Percentiles rank a stretch among this genome's conserved stretches.
Evolutionary conservation across 2,113 vertebrate genomes (phyloP).

Genomic region (Saguinus midas): DNA sequence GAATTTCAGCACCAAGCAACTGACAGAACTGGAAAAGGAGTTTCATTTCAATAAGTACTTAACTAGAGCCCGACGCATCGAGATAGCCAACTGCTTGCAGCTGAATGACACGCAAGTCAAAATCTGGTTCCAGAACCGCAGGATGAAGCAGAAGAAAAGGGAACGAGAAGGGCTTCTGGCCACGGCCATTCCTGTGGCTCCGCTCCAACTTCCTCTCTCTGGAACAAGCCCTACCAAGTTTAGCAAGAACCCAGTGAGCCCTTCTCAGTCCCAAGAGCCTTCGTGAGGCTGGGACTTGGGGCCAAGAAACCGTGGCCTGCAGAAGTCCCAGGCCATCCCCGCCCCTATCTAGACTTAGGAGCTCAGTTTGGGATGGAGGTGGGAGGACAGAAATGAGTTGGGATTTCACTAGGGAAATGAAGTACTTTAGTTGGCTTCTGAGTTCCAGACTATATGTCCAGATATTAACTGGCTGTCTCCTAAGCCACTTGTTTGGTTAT

Average conservation of each 20-base stretch:
- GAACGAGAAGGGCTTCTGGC: constrained; percentile 83
- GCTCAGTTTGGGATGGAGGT: neutral
- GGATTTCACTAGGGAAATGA: constrained; percentile 34
- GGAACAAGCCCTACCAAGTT: constrained; percentile 54
- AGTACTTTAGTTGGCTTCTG: neutral
- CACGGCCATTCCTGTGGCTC: constrained; percentile 37
- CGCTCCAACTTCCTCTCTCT: constrained; percentile 48
- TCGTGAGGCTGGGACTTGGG: constrained; percentile 49
- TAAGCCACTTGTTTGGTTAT: constrained; percentile 56
- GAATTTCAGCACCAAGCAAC: constrained; percentile 87
- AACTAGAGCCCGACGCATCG: constrained; percentile 82
- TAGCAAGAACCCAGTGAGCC: constrained; percentile 49
- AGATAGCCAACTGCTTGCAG: constrained; percentile 83
- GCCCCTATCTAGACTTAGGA: neutral
- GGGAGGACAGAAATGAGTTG: neutral
- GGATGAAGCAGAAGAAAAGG: constrained; percentile 87
- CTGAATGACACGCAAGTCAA: constrained; percentile 88
- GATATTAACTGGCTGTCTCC: constrained; percentile 41
- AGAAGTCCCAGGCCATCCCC: neutral
- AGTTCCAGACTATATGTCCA: constrained; percentile 37
- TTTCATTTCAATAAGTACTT: constrained; percentile 88
- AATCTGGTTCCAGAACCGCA: constrained; percentile 86
- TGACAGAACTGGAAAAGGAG: constrained; percentile 88
- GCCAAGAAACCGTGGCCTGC: neutral
- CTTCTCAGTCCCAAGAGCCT: constrained; percentile 68